Percentiles rank a stretch among this genome's conserved stretches.
phyloP scores from a whole-genome alignment of 2,888 invertebrate genomes.

The Phalera bucephala region DNA sequence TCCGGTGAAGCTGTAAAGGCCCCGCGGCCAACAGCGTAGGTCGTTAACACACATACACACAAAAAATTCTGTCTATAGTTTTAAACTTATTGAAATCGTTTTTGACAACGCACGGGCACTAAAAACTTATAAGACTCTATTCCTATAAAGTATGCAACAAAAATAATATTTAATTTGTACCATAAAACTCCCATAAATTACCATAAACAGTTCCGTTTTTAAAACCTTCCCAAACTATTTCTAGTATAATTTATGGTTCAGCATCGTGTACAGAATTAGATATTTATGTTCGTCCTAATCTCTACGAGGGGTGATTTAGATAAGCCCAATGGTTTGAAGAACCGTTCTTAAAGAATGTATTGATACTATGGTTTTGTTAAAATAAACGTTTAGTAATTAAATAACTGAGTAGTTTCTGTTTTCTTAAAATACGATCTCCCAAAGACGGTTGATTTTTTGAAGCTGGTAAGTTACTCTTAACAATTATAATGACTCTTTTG shows the following conservation, averaged over 20 bases:
- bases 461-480: no score
- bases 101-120: no score
- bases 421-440: conserved; percentile 7
- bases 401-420: conserved; percentile 9
- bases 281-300: conserved; percentile 10
- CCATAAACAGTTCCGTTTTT: background rate
- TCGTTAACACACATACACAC: no score
- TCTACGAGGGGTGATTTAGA: conserved; percentile 16
- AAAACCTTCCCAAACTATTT: background rate
- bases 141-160: no score
- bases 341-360: conserved; percentile 20
- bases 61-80: no score
- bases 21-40: no score
- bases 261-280: conserved; percentile 9
- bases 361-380: conserved; percentile 13
- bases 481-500: no score
- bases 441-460: no score
- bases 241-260: background rate
- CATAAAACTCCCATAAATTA: background rate
- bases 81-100: no score
- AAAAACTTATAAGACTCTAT: no score
- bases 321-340: conserved; percentile 11
- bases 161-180: conserved; percentile 1
- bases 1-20: no score
- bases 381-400: background rate